These are phyloP conservation scores for Mastomys natalensis DNA, from an alignment of 2,113 vertebrate species.

Conservation along the genomic window DNA sequence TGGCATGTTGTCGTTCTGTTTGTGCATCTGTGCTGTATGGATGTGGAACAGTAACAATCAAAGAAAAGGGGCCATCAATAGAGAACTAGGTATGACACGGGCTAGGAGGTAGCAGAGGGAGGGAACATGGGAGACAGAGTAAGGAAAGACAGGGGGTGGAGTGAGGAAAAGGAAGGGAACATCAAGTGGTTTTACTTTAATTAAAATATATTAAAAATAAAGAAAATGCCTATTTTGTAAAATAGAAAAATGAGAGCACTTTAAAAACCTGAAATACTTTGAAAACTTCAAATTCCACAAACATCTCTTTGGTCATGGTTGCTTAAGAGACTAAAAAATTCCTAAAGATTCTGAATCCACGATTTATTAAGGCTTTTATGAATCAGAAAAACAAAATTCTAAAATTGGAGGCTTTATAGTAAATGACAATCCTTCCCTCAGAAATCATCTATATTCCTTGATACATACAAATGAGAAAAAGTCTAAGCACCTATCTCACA, in stretches of 20 bases:
- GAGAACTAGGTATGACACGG: neutral
- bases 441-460: neutral
- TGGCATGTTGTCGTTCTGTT: neutral
- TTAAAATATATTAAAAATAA: neutral
- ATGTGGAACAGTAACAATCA: neutral
- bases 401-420: neutral
- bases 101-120: neutral
- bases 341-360: neutral
- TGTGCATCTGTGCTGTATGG: neutral
- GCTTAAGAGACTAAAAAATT: neutral
- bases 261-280: neutral
- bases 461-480: neutral
- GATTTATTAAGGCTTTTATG: neutral
- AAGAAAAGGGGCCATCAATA: neutral
- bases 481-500: neutral
- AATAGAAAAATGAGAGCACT: neutral
- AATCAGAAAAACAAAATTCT: neutral
- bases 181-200: neutral
- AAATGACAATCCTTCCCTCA: neutral
- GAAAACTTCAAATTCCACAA: constrained; percentile 30
- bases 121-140: neutral
- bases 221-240: neutral
- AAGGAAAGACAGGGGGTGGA: neutral
- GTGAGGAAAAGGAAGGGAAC: neutral
- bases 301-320: constrained; percentile 9